Evolutionary conservation across 1,140 invertebrate genomes (phyloP).

Genomic region (Brachionus sp.): DNA sequence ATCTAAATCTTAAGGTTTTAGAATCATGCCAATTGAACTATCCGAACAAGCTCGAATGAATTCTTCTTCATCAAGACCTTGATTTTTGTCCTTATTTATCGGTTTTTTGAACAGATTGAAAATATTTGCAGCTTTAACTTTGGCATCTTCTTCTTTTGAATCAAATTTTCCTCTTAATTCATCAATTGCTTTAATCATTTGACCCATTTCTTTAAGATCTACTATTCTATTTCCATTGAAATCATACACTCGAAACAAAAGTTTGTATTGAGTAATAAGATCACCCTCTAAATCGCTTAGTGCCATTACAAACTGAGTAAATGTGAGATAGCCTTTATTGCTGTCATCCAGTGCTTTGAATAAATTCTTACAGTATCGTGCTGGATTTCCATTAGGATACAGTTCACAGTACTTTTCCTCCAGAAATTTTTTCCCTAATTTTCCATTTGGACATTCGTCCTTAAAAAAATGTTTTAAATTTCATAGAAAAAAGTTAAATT

Average conservation of each 20-base stretch:
- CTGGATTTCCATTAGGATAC: not conserved
- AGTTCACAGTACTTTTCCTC: not conserved
- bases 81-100: not conserved
- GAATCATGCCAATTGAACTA: not conserved
- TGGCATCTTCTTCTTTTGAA: not conserved
- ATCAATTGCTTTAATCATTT: not conserved
- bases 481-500: not conserved
- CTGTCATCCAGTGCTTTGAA: not conserved
- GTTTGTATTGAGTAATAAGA: not conserved
- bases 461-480: not conserved
- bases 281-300: not conserved
- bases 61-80: not conserved
- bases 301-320: not conserved
- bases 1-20: not conserved
- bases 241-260: constrained; percentile 11
- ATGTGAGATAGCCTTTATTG: not conserved
- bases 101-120: not conserved
- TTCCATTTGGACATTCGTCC: constrained; percentile 33
- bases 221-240: not conserved
- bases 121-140: not conserved
- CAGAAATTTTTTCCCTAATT: constrained; percentile 11
- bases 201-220: not conserved
- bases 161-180: not conserved
- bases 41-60: not conserved
- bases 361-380: not conserved